Conservation (phyloP, 2,113 vertebrate species). For the Ciconia boyciana region DNA sequence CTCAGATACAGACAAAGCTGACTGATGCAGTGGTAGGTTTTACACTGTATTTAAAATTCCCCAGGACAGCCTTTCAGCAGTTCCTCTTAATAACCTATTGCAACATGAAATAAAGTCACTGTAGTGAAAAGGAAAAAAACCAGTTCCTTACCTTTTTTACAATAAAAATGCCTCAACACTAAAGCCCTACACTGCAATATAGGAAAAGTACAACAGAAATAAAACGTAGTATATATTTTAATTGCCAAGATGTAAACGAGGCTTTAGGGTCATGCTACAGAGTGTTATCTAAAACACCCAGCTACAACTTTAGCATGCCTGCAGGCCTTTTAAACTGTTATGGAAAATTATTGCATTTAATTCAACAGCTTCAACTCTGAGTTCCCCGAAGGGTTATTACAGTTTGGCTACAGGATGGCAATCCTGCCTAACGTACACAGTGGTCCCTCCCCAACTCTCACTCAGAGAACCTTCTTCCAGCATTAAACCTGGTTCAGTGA, state of each 20-base stretch:
- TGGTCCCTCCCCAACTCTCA: not conserved
- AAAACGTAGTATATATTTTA: conserved; percentile 58
- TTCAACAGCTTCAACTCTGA: conserved; percentile 45
- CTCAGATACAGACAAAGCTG: not conserved
- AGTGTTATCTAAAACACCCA: conserved; percentile 61
- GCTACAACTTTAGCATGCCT: conserved; percentile 59
- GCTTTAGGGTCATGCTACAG: conserved; percentile 60
- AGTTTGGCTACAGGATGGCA: conserved; percentile 59
- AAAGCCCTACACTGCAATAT: not conserved
- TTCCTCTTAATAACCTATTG: not conserved
- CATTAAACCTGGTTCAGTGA: not conserved
- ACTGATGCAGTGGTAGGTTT: not conserved
- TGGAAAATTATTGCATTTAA: conserved; percentile 62
- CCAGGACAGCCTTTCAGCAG: not conserved
- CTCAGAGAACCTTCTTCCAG: not conserved
- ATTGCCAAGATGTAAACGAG: conserved; percentile 67
- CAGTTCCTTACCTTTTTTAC: not conserved
- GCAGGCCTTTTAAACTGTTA: conserved; percentile 67
- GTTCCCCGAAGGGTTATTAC: conserved; percentile 58
- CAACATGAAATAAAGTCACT: not conserved
- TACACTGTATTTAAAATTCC: not conserved
- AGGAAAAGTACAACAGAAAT: not conserved
- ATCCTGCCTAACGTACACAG: conserved; percentile 15
- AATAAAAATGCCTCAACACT: not conserved
- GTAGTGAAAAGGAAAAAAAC: not conserved